A percentile compares a stretch with the other conserved stretches of the same genome.
These are phyloP conservation scores for Notiomystis cincta DNA, from an alignment of 2,113 vertebrate species.

Conservation along the genomic window DNA sequence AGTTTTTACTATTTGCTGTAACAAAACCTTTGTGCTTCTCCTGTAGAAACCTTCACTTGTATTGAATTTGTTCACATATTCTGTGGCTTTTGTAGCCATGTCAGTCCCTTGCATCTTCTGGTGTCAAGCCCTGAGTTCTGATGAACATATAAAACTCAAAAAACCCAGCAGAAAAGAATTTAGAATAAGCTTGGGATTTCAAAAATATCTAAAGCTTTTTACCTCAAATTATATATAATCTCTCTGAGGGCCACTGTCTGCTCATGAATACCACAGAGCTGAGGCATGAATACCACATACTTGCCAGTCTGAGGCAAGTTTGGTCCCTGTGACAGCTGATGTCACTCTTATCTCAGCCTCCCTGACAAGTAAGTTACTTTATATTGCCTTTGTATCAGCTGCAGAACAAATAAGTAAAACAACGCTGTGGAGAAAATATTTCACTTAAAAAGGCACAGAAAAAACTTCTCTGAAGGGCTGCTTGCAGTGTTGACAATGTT, in stretches of 20 bases:
- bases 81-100: neutral
- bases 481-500: neutral
- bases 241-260: neutral
- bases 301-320: neutral
- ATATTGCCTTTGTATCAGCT: neutral
- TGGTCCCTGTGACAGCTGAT: neutral
- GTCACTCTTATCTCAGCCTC: neutral
- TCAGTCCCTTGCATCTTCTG: neutral
- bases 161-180: neutral
- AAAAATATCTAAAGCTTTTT: neutral
- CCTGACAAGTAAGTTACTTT: neutral
- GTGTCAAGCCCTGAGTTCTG: neutral
- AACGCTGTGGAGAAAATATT: neutral
- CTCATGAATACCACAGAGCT: neutral
- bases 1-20: neutral
- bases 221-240: neutral
- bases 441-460: neutral
- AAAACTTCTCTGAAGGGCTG: neutral
- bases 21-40: neutral
- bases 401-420: neutral
- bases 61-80: neutral
- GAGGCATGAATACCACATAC: neutral
- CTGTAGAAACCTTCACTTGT: neutral
- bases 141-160: neutral
- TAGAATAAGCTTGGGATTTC: neutral